These are phyloP conservation scores for Ctenicera cuprea DNA, from an alignment of 2,888 invertebrate genomes.

Conservation along the genomic window DNA sequence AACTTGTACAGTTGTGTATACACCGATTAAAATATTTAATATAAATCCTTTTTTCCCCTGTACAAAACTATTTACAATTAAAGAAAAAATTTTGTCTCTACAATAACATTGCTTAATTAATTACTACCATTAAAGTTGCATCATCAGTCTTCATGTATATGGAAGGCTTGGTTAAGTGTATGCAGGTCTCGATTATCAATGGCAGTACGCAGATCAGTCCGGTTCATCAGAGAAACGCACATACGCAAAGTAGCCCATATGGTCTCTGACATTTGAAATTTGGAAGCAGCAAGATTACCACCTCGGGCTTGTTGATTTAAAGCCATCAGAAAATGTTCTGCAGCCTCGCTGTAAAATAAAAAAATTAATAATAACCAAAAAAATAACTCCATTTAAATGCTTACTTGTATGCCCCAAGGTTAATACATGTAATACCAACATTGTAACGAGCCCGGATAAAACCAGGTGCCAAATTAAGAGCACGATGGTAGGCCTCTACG, in stretches of 20 bases:
- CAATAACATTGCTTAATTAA: not conserved
- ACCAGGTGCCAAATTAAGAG: slow-evolving; percentile 93
- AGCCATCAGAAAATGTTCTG: slow-evolving; percentile 95
- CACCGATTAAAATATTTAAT: slow-evolving; percentile 2
- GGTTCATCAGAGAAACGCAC: slow-evolving; percentile 88
- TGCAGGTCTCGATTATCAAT: slow-evolving; percentile 79
- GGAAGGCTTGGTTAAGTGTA: slow-evolving; percentile 78
- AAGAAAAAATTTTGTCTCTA: slow-evolving; percentile 7
- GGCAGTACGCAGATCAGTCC: slow-evolving; percentile 78
- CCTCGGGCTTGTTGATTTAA: slow-evolving; percentile 93
- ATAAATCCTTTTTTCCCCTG: slow-evolving; percentile 9
- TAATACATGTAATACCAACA: slow-evolving; percentile 98
- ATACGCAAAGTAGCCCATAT: slow-evolving; percentile 96
- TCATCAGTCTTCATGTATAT: slow-evolving; percentile 74
- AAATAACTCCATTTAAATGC: slow-evolving; percentile 22
- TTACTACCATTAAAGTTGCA: not conserved
- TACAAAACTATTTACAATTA: slow-evolving; percentile 17
- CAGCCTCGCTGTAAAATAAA: slow-evolving; percentile 84
- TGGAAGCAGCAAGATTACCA: slow-evolving; percentile 66
- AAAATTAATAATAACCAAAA: not conserved
- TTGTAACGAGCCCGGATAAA: slow-evolving; percentile 98
- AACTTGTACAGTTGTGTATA: not conserved
- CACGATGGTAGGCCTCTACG: slow-evolving; percentile 95
- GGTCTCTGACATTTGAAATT: slow-evolving; percentile 86
- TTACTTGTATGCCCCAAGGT: slow-evolving; percentile 87